Conservation (phyloP, 2,797 vertebrate species). For the Helarctos malayanus region DNA sequence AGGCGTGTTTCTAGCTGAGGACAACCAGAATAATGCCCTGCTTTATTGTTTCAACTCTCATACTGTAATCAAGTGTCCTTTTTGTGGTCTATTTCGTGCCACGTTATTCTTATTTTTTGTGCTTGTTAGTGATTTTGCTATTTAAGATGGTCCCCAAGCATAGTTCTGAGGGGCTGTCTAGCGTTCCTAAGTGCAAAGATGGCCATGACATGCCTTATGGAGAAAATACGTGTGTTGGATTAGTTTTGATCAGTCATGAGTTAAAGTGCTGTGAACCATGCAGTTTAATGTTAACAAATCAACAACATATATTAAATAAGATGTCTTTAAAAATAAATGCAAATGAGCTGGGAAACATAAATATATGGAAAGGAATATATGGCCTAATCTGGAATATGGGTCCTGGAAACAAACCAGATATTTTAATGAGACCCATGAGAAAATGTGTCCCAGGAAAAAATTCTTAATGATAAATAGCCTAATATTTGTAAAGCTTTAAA, state of each 20-base stretch:
- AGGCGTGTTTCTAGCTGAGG: background rate
- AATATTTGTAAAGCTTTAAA: background rate
- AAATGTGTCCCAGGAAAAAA: background rate
- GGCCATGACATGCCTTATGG: background rate
- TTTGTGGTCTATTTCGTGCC: background rate
- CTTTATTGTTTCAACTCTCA: background rate
- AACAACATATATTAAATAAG: background rate
- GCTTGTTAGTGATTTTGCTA: background rate
- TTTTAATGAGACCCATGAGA: background rate
- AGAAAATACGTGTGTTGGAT: background rate
- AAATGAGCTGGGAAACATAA: background rate
- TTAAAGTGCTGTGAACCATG: background rate
- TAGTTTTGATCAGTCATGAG: background rate
- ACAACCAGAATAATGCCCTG: background rate
- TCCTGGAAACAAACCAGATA: background rate
- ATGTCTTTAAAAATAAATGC: background rate
- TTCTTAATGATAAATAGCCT: fast-evolving
- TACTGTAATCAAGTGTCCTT: background rate
- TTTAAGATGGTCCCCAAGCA: background rate
- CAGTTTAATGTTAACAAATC: background rate
- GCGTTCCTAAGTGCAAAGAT: background rate
- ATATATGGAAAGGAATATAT: background rate
- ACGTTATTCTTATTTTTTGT: background rate
- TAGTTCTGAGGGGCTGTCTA: background rate
- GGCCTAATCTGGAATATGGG: background rate